phyloP scores from a whole-genome alignment of 2,113 vertebrate genomes.

The Suricata suricatta region DNA sequence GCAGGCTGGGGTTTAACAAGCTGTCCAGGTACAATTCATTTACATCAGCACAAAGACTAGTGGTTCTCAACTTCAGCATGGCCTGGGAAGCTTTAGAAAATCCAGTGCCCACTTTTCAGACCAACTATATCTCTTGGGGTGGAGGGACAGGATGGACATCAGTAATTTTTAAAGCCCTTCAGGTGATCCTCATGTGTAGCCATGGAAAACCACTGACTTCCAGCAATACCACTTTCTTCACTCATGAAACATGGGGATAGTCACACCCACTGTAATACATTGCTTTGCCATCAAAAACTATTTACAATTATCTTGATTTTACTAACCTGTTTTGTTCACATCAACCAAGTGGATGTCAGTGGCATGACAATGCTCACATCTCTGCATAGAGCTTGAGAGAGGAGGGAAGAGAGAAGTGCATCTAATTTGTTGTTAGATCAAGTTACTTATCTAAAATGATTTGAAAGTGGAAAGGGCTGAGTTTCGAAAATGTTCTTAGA shows the following conservation, averaged over 20 bases:
- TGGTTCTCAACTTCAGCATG: background rate
- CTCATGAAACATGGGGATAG: background rate
- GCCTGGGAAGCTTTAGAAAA: background rate
- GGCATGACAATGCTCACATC: background rate
- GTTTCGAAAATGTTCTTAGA: conserved; percentile 47
- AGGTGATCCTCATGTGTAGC: background rate
- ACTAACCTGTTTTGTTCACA: background rate
- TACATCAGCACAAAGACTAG: background rate
- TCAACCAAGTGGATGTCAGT: background rate
- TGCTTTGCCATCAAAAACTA: background rate
- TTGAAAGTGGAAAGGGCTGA: conserved; percentile 34
- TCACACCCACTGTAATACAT: background rate
- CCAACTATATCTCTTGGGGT: background rate
- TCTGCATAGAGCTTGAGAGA: background rate
- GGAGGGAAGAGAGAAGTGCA: background rate
- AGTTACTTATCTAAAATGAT: conserved; percentile 47
- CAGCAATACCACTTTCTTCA: background rate
- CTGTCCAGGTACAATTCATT: background rate
- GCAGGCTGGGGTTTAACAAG: background rate
- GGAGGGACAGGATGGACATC: background rate
- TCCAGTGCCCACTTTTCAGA: background rate
- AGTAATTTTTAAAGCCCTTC: background rate
- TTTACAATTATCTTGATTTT: background rate
- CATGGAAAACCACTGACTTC: background rate
- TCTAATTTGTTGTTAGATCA: conserved; percentile 40